These are phyloP conservation scores for Aproaerema taeniolella DNA, from an alignment of 2,888 invertebrate species.

Conservation along the genomic window DNA sequence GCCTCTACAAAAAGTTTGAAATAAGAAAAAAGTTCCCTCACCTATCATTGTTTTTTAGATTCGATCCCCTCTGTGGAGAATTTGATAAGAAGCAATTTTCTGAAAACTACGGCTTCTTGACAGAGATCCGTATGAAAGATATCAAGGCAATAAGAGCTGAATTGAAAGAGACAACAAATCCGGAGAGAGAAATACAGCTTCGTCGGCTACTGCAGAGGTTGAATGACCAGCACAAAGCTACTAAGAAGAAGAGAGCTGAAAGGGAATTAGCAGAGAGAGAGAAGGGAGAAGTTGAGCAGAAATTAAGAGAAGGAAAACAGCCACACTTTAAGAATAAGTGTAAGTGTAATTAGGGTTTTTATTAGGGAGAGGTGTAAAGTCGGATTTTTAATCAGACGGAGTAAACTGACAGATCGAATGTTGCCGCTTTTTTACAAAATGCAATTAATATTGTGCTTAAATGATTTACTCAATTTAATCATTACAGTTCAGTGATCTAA, in stretches of 20 bases:
- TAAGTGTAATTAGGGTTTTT: slow-evolving; percentile 33
- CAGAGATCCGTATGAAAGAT: slow-evolving; percentile 84
- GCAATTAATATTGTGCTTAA: too few relatives aligned
- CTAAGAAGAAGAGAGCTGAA: slow-evolving; percentile 74
- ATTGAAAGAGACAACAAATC: slow-evolving; percentile 78
- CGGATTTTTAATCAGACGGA: too few relatives aligned
- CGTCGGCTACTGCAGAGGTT: slow-evolving; percentile 85
- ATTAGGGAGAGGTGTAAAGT: too few relatives aligned
- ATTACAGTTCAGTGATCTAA: too few relatives aligned
- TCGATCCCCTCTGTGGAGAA: slow-evolving; percentile 89
- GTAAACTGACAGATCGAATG: too few relatives aligned
- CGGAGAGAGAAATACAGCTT: slow-evolving; percentile 80
- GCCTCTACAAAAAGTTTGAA: too few relatives aligned
- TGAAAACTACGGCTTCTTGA: slow-evolving; percentile 86
- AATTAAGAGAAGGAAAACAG: slow-evolving; percentile 81
- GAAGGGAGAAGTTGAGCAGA: slow-evolving; percentile 70
- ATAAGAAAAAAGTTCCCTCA: too few relatives aligned
- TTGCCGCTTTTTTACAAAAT: too few relatives aligned
- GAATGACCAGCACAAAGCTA: slow-evolving; percentile 86
- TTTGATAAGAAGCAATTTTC: slow-evolving; percentile 86
- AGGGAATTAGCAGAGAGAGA: slow-evolving; percentile 72
- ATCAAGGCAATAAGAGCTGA: slow-evolving; percentile 79
- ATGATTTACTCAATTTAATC: too few relatives aligned
- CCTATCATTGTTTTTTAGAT: slow-evolving; percentile 76
- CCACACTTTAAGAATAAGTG: slow-evolving; percentile 80